phyloP scores from a whole-genome alignment of 2,888 invertebrate species.

The Eremobia ochroleuca region DNA sequence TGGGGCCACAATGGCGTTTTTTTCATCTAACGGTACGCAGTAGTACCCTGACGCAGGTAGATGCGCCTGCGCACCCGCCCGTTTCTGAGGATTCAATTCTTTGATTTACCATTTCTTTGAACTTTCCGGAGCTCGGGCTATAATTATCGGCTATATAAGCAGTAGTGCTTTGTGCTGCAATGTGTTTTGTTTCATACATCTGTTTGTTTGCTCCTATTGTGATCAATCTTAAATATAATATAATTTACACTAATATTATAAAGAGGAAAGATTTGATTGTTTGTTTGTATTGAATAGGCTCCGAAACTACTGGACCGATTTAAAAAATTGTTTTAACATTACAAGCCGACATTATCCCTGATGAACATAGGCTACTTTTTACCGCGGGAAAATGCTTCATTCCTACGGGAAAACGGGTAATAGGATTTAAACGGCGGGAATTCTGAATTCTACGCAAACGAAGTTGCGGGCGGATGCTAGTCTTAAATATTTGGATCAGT shows the following conservation, averaged over 20 bases:
- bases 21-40: constrained; percentile 78
- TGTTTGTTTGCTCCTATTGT: constrained; percentile 45
- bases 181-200: constrained; percentile 53
- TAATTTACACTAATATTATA: too few species aligned
- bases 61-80: constrained; percentile 72
- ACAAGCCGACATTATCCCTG: too few species aligned
- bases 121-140: constrained; percentile 67
- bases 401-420: too few species aligned
- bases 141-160: constrained; percentile 58
- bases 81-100: constrained; percentile 72
- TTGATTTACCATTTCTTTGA: constrained; percentile 76
- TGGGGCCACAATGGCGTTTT: constrained; percentile 70
- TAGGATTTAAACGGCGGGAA: too few species aligned
- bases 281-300: too few species aligned
- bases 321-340: too few species aligned
- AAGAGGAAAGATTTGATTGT: too few species aligned
- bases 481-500: background rate
- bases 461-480: too few species aligned
- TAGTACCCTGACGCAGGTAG: constrained; percentile 79
- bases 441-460: too few species aligned
- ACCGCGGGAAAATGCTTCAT: too few species aligned
- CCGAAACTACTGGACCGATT: too few species aligned
- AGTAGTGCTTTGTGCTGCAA: constrained; percentile 55
- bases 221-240: constrained; percentile 1
- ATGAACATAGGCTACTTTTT: too few species aligned